phyloP scores from a whole-genome alignment of 2,113 vertebrate species.

The Oryzias javanicus region DNA sequence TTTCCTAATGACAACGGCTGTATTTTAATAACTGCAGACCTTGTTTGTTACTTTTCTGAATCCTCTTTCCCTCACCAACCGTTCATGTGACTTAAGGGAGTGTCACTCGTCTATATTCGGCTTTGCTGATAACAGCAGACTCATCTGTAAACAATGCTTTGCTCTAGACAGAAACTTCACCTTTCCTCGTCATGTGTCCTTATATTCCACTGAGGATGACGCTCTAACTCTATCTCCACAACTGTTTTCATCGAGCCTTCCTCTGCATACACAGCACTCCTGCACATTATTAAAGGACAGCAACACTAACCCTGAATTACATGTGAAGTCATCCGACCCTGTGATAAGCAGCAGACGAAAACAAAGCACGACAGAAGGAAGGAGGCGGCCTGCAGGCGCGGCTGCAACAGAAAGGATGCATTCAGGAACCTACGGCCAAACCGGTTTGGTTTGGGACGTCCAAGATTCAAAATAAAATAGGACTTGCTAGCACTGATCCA shows the following conservation, averaged over 20 bases:
- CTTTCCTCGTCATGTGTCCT: no score
- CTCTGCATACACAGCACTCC: no score
- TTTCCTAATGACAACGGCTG: no score
- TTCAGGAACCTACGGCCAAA: conserved; percentile 49
- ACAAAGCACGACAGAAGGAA: conserved; percentile 15
- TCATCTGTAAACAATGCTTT: conserved; percentile 20
- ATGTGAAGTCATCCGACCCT: conserved; percentile 24
- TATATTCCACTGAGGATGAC: no score
- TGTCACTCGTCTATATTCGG: conserved; percentile 3
- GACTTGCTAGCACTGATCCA: not conserved
- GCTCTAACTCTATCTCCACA: no score
- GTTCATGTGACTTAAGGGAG: no score
- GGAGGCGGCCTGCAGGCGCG: conserved; percentile 1
- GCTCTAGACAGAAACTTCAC: no score
- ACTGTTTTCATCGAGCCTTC: no score
- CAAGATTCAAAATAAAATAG: conserved; percentile 34
- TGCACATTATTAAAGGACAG: not conserved
- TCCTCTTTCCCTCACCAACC: no score
- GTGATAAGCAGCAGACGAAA: conserved; percentile 35
- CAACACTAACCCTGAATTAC: conserved; percentile 20
- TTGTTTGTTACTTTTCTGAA: no score
- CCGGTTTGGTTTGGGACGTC: conserved; percentile 31
- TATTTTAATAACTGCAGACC: no score
- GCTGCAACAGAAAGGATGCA: conserved; percentile 12
- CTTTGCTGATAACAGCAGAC: conserved; percentile 15